Conservation (phyloP, 2,888 invertebrate species). For the Drosophila birchii region DNA sequence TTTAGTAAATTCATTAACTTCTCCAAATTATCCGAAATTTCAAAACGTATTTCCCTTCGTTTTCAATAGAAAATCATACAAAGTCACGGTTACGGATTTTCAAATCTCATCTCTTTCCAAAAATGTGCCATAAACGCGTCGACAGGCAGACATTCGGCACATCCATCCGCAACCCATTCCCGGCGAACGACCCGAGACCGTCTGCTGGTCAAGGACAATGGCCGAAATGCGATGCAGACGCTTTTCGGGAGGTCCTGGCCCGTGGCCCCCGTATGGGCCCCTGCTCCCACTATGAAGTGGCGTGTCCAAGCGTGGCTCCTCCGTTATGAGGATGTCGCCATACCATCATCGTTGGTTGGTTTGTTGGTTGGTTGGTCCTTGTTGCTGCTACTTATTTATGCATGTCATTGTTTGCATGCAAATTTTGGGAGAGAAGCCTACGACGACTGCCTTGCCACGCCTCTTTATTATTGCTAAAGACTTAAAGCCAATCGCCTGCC, state of each 20-base stretch:
- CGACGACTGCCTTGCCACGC: slow-evolving; percentile 23
- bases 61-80: neutral
- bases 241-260: slow-evolving; percentile 14
- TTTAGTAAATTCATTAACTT: neutral
- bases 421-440: slow-evolving; percentile 56
- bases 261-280: neutral
- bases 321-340: slow-evolving; percentile 41
- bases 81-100: neutral
- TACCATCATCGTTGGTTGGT: slow-evolving; percentile 46
- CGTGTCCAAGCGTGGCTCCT: slow-evolving; percentile 52
- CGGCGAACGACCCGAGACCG: slow-evolving; percentile 1
- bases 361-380: slow-evolving; percentile 18
- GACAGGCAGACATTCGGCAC: slow-evolving; percentile 8
- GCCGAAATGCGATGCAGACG: slow-evolving; percentile 40
- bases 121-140: slow-evolving; percentile 8
- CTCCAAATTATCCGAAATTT: neutral
- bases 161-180: slow-evolving; percentile 12
- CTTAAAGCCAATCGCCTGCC: slow-evolving; percentile 33
- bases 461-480: slow-evolving; percentile 29
- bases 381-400: slow-evolving; percentile 61
- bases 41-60: neutral
- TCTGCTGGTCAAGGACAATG: slow-evolving; percentile 45
- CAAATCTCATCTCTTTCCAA: neutral
- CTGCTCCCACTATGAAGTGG: slow-evolving; percentile 1
- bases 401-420: slow-evolving; percentile 79